A percentile compares a stretch with the other conserved stretches of the same genome.
Evolutionary conservation across 1,140 invertebrate genomes (phyloP).

Genomic region (Tetragnatha versicolor): DNA sequence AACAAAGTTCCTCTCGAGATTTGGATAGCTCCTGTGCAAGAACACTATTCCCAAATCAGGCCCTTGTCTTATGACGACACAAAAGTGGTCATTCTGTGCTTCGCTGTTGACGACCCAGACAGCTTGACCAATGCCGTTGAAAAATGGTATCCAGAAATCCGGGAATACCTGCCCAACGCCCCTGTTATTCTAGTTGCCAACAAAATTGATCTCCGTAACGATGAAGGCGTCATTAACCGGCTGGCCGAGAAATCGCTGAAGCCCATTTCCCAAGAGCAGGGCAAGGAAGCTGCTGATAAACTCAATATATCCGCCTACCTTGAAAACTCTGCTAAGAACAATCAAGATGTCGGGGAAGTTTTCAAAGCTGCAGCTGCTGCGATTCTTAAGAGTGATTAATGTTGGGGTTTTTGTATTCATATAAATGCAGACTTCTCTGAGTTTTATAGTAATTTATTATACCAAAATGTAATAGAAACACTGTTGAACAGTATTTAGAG

Average conservation of each 20-base stretch:
- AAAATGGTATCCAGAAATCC: slow-evolving; percentile 28
- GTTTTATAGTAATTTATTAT: too few relatives aligned
- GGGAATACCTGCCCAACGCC: background rate
- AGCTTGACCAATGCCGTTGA: background rate
- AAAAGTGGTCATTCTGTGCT: slow-evolving; percentile 25
- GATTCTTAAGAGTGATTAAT: background rate
- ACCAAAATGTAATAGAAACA: too few relatives aligned
- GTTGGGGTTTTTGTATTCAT: background rate
- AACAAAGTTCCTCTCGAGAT: background rate
- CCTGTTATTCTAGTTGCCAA: slow-evolving; percentile 34
- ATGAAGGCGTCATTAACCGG: background rate
- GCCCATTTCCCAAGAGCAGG: background rate
- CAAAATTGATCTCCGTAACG: background rate
- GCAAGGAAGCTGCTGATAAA: background rate
- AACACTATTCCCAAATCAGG: slow-evolving; percentile 15
- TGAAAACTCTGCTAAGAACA: slow-evolving; percentile 25
- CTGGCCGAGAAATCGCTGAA: slow-evolving; percentile 74
- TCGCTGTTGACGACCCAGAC: slow-evolving; percentile 1
- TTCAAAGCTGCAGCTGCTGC: background rate
- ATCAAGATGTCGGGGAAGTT: background rate
- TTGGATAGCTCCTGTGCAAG: background rate
- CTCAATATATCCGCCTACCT: slow-evolving; percentile 8
- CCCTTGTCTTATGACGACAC: slow-evolving; percentile 2
- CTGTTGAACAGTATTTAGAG: too few relatives aligned
- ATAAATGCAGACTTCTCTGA: too few relatives aligned